Conservation (phyloP, 2,888 invertebrate genomes). For the Mythimna vitellina region DNA sequence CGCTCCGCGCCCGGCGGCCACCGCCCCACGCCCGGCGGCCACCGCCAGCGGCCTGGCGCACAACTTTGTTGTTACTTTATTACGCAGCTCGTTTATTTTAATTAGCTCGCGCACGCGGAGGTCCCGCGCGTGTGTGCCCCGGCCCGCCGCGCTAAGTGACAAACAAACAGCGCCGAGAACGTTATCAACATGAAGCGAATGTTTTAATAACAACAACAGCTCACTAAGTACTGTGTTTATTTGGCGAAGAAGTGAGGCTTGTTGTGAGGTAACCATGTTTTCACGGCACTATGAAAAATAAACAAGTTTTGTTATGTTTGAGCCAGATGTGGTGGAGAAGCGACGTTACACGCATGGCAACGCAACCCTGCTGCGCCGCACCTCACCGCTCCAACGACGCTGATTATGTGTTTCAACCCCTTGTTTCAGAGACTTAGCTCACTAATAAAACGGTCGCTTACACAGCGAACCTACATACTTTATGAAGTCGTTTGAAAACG, state of each 20-base stretch:
- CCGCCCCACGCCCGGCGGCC: background rate
- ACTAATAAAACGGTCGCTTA: background rate
- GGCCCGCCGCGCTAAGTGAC: background rate
- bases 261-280: slow-evolving; percentile 1
- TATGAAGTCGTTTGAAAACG: background rate
- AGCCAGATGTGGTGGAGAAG: background rate
- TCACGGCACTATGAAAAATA: background rate
- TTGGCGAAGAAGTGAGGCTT: slow-evolving; percentile 1
- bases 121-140: too few species aligned
- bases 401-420: background rate
- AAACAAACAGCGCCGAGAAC: slow-evolving; percentile 16
- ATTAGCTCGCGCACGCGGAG: background rate
- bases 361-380: background rate
- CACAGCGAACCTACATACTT: background rate
- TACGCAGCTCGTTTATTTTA: slow-evolving; percentile 22
- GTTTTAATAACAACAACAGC: slow-evolving; percentile 9
- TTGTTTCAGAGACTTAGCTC: slow-evolving; percentile 2
- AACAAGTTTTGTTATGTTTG: background rate
- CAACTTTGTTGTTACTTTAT: slow-evolving; percentile 23
- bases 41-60: background rate
- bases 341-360: background rate
- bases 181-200: background rate
- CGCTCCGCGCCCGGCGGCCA: background rate
- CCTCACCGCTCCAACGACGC: background rate
- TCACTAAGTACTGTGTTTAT: slow-evolving; percentile 9